Evolutionary conservation across 2,797 vertebrate species (phyloP).

Genomic region (Enteromius treurensis): DNA sequence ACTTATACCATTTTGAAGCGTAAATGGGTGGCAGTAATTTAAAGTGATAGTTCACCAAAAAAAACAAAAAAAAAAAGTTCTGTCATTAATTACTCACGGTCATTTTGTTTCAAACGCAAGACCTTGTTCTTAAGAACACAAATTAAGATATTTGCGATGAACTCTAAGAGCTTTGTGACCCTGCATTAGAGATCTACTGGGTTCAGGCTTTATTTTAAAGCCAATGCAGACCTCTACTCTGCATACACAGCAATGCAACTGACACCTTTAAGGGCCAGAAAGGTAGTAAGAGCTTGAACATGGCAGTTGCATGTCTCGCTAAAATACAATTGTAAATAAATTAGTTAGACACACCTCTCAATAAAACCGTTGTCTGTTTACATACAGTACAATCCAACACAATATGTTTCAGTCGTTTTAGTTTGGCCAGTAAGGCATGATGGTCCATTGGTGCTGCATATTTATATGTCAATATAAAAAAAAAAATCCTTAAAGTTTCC

Average conservation of each 20-base stretch:
- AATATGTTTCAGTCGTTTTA: too few relatives aligned
- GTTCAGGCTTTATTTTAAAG: too few relatives aligned
- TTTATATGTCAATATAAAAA: too few relatives aligned
- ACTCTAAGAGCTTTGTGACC: neutral
- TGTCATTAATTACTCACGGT: neutral
- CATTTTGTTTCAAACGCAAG: neutral
- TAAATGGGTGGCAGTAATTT: neutral
- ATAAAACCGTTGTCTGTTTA: too few relatives aligned
- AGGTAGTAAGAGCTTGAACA: neutral
- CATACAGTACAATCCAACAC: too few relatives aligned
- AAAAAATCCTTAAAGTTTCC: neutral
- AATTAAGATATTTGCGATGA: neutral
- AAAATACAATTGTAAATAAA: too few relatives aligned
- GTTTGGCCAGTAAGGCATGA: too few relatives aligned
- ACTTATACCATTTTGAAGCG: neutral
- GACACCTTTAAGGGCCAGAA: neutral
- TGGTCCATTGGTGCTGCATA: too few relatives aligned
- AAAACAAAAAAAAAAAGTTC: neutral
- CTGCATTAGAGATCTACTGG: neutral
- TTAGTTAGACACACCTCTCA: too few relatives aligned
- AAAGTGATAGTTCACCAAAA: neutral
- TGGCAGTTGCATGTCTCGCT: too few relatives aligned
- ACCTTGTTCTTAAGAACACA: neutral
- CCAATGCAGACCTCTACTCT: too few relatives aligned
- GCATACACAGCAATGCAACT: neutral